Evolutionary conservation across 2,797 vertebrate genomes (phyloP), one percentile per base, ranked within the genome.

Genomic region (Furcifer pardalis): DNA sequence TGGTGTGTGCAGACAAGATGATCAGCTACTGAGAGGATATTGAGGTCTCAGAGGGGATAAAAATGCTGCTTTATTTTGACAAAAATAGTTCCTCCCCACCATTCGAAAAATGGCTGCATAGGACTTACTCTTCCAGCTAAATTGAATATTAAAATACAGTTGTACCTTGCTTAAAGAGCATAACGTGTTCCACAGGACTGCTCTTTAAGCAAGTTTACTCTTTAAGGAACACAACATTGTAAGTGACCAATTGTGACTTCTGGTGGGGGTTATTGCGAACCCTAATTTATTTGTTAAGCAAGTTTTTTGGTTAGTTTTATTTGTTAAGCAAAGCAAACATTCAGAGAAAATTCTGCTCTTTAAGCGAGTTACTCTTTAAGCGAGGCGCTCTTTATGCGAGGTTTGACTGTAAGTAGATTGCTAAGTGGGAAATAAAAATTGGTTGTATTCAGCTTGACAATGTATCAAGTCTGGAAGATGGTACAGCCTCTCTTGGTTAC

Each of bases 391-490:
- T n/a, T n/a, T n/a, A n/a, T n/a, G n/a, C n/a, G n/a, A n/a, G n/a
- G n/a, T n/a, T n/a, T n/a, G n/a, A n/a, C n/a, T n/a, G n/a, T n/a
- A 35, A 90, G 4, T 46, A 91, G 81, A 89, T 86, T 92, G 88
- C 74, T 87, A 92, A 95, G 89, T 87, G 52, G 76, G n/a, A 72
- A 87, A 92, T 82, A 90, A 86, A 82, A 77, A 86, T 56, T 69
- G 49, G 88, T 93, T 94, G 89, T 40, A 84, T 40, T 89, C 65
- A 86, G 35, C 73, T 81, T 84, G 75, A 91, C 90, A 91, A 91
- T 84, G 66, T 15, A 23, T 84, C 84, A 89, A 56, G 49, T 44
- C 7, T 89, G 82, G 88, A 91, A 92, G 85, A 32, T 2, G 19
- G 89, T 87, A 91, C 87, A 86, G 49, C 86, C 13, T 89, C 79